Percentiles rank a stretch among this genome's conserved stretches.
Evolutionary conservation across 2,797 vertebrate species (phyloP).

Genomic region (Staurois parvus): DNA sequence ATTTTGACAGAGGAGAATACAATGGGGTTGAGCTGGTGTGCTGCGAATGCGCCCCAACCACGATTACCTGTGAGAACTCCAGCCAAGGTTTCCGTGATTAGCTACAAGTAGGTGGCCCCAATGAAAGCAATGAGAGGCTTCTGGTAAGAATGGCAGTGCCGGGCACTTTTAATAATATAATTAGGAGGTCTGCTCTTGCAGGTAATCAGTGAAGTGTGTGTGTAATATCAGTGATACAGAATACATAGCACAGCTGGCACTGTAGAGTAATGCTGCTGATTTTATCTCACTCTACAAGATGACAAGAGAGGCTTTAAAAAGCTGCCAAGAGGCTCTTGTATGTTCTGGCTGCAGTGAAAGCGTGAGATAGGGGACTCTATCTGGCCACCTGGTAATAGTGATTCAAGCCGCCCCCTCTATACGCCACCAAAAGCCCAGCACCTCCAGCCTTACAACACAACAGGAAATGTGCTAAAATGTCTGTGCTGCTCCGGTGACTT

Average conservation of each 20-base stretch:
- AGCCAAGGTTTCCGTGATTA: too few relatives aligned
- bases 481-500: neutral
- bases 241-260: neutral
- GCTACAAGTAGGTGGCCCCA: too few relatives aligned
- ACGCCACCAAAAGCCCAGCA: neutral
- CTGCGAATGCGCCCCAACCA: too few relatives aligned
- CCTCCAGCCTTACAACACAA: neutral
- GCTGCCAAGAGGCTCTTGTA: conserved; percentile 8
- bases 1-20: too few relatives aligned
- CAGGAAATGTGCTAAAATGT: neutral
- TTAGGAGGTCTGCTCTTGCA: neutral
- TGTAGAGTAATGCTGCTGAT: neutral
- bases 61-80: too few relatives aligned
- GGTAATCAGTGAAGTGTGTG: neutral
- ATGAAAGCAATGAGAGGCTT: too few relatives aligned
- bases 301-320: conserved; percentile 12
- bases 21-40: too few relatives aligned
- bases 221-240: conserved; percentile 1
- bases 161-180: neutral
- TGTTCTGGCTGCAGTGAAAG: neutral
- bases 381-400: neutral
- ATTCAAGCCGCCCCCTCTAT: neutral
- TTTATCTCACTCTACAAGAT: neutral
- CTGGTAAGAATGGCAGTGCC: neutral
- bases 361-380: neutral